These are phyloP conservation scores for Oegoconia quadripuncta DNA, from an alignment of 2,888 invertebrate genomes.

Conservation along the genomic window DNA sequence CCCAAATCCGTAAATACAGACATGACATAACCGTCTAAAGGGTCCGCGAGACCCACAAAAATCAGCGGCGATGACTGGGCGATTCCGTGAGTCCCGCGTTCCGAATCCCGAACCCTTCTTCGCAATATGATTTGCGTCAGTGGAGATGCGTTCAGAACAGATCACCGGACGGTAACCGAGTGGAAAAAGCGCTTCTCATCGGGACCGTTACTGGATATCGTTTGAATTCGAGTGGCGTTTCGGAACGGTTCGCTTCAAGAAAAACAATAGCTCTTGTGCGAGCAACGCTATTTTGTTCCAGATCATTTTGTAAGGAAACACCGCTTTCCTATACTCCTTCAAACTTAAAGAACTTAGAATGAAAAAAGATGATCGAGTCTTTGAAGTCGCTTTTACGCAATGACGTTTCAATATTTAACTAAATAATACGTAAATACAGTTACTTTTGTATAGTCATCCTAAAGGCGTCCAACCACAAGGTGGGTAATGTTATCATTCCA, in stretches of 20 bases:
- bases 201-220: slow-evolving; percentile 48
- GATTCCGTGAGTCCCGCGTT: slow-evolving; percentile 50
- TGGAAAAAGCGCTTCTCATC: slow-evolving; percentile 78
- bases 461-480: slow-evolving; percentile 64
- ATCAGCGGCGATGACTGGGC: slow-evolving; percentile 68
- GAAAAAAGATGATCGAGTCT: no score
- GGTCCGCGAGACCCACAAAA: slow-evolving; percentile 47
- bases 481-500: slow-evolving; percentile 78
- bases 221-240: slow-evolving; percentile 53
- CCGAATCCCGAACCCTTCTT: slow-evolving; percentile 71
- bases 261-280: slow-evolving; percentile 9
- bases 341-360: not conserved
- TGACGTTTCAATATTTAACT: no score
- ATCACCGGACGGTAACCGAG: slow-evolving; percentile 76
- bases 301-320: not conserved
- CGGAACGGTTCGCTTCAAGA: slow-evolving; percentile 21
- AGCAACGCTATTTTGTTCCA: slow-evolving; percentile 1
- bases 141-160: slow-evolving; percentile 74
- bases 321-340: not conserved
- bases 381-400: no score
- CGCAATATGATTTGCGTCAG: slow-evolving; percentile 79
- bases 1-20: slow-evolving; percentile 22
- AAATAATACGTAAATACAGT: no score
- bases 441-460: not conserved
- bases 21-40: slow-evolving; percentile 35